Evolutionary conservation across 2,888 invertebrate species (phyloP), one percentile per base, ranked within the genome.

Genomic region (Ypsolopha sequella): DNA sequence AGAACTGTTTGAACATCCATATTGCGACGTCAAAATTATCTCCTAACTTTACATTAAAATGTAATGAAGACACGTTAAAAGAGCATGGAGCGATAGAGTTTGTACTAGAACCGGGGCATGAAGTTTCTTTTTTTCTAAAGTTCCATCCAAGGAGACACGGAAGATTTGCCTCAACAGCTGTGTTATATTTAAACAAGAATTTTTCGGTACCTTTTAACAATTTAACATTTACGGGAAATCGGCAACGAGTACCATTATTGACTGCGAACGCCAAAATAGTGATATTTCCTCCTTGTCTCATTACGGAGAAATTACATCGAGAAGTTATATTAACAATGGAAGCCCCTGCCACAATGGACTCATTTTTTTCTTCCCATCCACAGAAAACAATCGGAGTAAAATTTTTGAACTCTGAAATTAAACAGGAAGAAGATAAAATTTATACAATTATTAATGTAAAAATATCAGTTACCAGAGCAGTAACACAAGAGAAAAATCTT

Each of bases 71-170:
- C 55, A 67, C 70, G 52, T 65, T 63, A 51, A 58, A 66, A 51
- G 56, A 65, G 8, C 59, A 65, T 4, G 55, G 2, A 4, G 69
- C 48, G 51, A 76, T 80, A 35, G 81, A 79, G 60, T 76, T 84
- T 66, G 76, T 79, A 58, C 60, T 85, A 36, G 65, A 69, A 48
- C 60, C 59, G 44, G 63, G 60, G 39, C 62, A 59, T 56, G 59
- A 57, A 57, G 73, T 61, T 36, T 52, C 54, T 13, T 69, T 84
- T 50, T 51, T 53, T 38, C 60, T 81, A 52, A 70, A 60, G 58
- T 86, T 85, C 62, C 77, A 80, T 53, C 82, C 85, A 6, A 79
- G 74, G 60, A 62, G 68, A 24, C 70, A 69, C 55, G 85, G 84
- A 1, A 71, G 57, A 68, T 81, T 75, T 68, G 65, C 74, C 6